phyloP scores from a whole-genome alignment of 2,797 vertebrate genomes.

The Sitta carolinensis region DNA sequence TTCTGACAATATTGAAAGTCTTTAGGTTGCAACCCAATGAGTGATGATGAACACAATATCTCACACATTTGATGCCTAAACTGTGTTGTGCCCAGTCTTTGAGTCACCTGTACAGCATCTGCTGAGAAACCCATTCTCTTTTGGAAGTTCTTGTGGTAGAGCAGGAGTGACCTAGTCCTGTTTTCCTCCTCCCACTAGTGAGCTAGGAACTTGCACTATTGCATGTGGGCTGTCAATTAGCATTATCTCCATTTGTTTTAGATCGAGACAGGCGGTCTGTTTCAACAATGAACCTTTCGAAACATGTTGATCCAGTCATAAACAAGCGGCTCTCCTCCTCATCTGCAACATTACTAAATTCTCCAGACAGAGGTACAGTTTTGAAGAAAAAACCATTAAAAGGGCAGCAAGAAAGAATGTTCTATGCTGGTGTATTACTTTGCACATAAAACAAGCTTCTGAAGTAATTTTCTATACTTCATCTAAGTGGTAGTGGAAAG shows the following conservation, averaged over 20 bases:
- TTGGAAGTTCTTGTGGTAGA: conserved; percentile 64
- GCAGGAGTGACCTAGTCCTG: conserved; percentile 55
- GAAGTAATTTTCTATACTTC: conserved; percentile 75
- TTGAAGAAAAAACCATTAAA: conserved; percentile 28
- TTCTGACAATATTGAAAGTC: not conserved
- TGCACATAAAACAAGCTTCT: conserved; percentile 67
- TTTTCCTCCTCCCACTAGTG: conserved; percentile 52
- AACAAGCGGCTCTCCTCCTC: conserved; percentile 96
- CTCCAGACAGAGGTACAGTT: conserved; percentile 95
- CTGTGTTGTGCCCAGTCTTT: conserved; percentile 72
- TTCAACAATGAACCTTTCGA: conserved; percentile 98
- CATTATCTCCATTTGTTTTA: conserved; percentile 87
- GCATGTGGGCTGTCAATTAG: conserved; percentile 79
- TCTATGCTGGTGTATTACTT: conserved; percentile 63
- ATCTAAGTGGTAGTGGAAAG: conserved; percentile 73
- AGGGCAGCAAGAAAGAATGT: conserved; percentile 58
- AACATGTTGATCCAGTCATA: conserved; percentile 93
- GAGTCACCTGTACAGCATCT: conserved; percentile 63
- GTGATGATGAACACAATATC: not conserved
- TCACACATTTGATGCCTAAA: not conserved
- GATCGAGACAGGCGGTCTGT: conserved; percentile 95
- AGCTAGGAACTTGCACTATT: conserved; percentile 66
- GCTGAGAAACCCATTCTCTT: conserved; percentile 63
- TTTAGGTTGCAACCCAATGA: not conserved
- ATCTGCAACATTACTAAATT: conserved; percentile 96